These are phyloP conservation scores for Spermophilus dauricus DNA, from an alignment of 2,113 vertebrate species.

Conservation along the genomic window DNA sequence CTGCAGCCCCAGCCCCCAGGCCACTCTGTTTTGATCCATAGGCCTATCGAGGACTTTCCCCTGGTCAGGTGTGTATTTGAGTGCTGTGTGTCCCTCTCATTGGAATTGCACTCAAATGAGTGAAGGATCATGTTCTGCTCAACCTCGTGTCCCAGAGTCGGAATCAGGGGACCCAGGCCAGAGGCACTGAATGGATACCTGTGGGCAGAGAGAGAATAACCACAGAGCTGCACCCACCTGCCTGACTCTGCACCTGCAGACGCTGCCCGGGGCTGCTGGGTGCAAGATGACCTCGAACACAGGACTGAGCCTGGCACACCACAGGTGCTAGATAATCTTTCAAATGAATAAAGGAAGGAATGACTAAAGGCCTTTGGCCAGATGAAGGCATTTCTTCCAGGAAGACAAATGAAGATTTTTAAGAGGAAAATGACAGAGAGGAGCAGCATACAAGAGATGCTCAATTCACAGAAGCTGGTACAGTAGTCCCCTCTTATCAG, in stretches of 20 bases:
- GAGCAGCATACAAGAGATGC: neutral
- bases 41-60: rapidly evolving
- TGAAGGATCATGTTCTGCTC: neutral
- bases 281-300: neutral
- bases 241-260: neutral
- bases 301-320: neutral
- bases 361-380: neutral
- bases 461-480: neutral
- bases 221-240: neutral
- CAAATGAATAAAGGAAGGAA: neutral
- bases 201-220: neutral
- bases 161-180: neutral
- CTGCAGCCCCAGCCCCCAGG: too few species aligned
- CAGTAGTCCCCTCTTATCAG: too few species aligned
- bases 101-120: neutral
- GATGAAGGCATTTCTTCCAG: neutral
- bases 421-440: neutral
- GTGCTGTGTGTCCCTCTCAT: rapidly evolving
- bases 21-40: neutral
- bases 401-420: neutral
- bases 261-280: neutral
- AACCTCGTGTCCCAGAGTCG: neutral
- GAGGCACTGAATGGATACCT: neutral
- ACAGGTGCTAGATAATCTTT: neutral
- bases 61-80: neutral